Evolutionary conservation across 2,797 vertebrate species (phyloP).

Genomic region (Hozukius guyotensis): DNA sequence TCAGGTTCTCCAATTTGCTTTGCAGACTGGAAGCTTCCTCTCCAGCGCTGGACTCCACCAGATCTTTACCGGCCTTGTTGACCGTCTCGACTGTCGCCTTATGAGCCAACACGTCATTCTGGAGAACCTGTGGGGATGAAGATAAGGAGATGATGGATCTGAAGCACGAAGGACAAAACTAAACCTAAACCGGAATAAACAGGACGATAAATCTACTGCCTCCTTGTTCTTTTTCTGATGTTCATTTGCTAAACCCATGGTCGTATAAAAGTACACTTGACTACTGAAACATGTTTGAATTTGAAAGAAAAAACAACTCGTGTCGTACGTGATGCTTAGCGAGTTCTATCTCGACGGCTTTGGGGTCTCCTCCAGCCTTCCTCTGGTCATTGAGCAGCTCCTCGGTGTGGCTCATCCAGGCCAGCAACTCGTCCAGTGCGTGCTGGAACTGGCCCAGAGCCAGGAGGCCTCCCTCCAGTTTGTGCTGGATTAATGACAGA

Average conservation of each 20-base stretch:
- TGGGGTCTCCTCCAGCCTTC: slow-evolving; percentile 93
- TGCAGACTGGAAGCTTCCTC: slow-evolving; percentile 94
- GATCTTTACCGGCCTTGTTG: slow-evolving; percentile 92
- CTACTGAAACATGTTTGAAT: not conserved
- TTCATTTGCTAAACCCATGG: not conserved
- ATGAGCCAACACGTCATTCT: slow-evolving; percentile 96
- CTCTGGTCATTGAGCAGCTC: slow-evolving; percentile 94
- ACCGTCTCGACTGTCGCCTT: slow-evolving; percentile 94
- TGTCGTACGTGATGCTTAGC: slow-evolving; percentile 96
- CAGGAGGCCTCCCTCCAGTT: slow-evolving; percentile 95
- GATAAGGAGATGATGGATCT: not conserved
- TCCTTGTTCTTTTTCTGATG: not conserved
- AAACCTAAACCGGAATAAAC: not conserved
- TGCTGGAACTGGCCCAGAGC: slow-evolving; percentile 98
- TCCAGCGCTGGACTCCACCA: slow-evolving; percentile 92
- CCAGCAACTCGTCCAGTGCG: slow-evolving; percentile 94
- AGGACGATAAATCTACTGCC: not conserved
- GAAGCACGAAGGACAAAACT: not conserved
- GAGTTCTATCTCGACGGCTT: slow-evolving; percentile 97
- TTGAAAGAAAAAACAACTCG: not conserved
- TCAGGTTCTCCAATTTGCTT: slow-evolving; percentile 91
- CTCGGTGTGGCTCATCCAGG: slow-evolving; percentile 96
- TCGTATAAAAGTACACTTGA: not conserved
- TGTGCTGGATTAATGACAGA: slow-evolving; percentile 87
- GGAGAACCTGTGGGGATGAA: slow-evolving; percentile 87